Base-by-base conservation (phyloP, 2,888 invertebrate species). In the Orthonychiurus folsomi region DNA sequence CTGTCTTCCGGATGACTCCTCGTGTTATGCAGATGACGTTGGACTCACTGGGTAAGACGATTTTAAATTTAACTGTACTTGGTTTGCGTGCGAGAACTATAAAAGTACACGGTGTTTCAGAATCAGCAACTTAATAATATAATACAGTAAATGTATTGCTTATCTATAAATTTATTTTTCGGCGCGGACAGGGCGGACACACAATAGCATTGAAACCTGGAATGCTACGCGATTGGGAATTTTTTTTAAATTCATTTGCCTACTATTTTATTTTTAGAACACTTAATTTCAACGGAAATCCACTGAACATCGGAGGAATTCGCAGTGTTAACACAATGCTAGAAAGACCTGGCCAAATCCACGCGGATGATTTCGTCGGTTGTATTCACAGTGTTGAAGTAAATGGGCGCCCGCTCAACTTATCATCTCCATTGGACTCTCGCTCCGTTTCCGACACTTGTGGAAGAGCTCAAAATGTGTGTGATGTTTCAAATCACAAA, bases 291-390 rank as follows among this genome's bases (percentile, higher is more conserved):
- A 91, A 93, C 79, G 89, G 89, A 72, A 88, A 92, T 74, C 88
- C 87, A 0, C 78, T 95, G 63, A 82, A 88, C 55, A 82, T 95
- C 68, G 94, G 94, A 24, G 95, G 95, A 5, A 79, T 95, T 47
- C 81, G 84, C 55, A 86, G 86, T 69, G 89, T 93, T 0, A 90
- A 91, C 77, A 89, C 92, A 18, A 85, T 93, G 0, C 78, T 93
- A 26, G 91, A 93, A 76, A 83, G 93, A 54, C 90, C 90, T 0
- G 92, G 91, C 0, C 93, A 94, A 78, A 85, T 95, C 50, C 87
- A 87, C 74, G 87, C 93, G 0, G 93, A 94, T 75, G 94, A 95
- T 76, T 85, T 96, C 65, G 86, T 94, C 20, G 96, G 96, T 3
- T 96, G 96, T 75, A 85, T 95, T 70, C 92, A 93, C 75, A 91